Evolutionary conservation across 2,888 invertebrate species (phyloP).

Genomic region (Eucriotettix oculatus): DNA sequence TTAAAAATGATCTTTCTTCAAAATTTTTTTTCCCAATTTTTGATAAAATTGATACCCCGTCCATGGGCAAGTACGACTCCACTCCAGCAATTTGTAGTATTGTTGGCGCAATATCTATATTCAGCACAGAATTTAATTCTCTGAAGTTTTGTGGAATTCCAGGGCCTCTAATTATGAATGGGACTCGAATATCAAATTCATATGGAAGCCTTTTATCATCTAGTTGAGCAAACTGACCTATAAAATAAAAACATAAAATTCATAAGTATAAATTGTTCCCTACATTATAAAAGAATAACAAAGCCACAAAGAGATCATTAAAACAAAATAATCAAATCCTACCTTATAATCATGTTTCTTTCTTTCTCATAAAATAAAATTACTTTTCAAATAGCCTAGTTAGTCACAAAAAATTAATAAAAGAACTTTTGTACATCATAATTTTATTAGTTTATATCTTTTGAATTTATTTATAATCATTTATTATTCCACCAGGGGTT

Average conservation of each 20-base stretch:
- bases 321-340: too few relatives aligned
- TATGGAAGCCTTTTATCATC: conserved; percentile 83
- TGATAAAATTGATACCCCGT: conserved; percentile 39
- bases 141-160: conserved; percentile 32
- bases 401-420: too few relatives aligned
- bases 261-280: too few relatives aligned
- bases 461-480: too few relatives aligned
- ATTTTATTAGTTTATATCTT: too few relatives aligned
- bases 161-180: conserved; percentile 66
- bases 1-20: conserved; percentile 40
- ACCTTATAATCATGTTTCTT: too few relatives aligned
- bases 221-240: conserved; percentile 76
- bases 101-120: conserved; percentile 75
- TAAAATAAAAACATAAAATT: conserved; percentile 9
- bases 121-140: conserved; percentile 41
- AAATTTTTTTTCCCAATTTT: conserved; percentile 12
- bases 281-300: too few relatives aligned
- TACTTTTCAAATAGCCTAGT: too few relatives aligned
- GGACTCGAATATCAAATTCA: conserved; percentile 75
- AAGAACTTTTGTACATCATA: too few relatives aligned
- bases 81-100: conserved; percentile 55
- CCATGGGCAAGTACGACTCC: conserved; percentile 33
- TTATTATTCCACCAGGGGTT: too few relatives aligned
- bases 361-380: too few relatives aligned
- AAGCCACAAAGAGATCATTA: too few relatives aligned